These are phyloP conservation scores for Bufo gargarizans DNA, from an alignment of 2,113 vertebrate species.

Conservation along the genomic window DNA sequence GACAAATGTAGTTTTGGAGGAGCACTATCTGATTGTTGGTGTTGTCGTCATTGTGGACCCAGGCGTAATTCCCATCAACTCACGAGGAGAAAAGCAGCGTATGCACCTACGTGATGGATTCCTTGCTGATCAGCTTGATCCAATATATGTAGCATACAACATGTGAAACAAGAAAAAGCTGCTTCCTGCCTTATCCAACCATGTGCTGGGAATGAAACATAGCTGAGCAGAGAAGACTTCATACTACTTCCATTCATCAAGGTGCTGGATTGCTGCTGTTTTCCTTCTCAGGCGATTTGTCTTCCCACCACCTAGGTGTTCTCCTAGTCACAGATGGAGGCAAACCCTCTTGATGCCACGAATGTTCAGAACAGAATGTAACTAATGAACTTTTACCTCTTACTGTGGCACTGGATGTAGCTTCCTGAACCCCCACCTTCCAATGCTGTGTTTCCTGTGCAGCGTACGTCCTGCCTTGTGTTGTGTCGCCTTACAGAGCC, in stretches of 20 bases:
- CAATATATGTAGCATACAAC: constrained; percentile 97
- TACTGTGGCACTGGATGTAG: constrained; percentile 58
- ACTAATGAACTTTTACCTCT: constrained; percentile 39
- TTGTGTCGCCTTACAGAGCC: constrained; percentile 40
- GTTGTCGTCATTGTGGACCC: constrained; percentile 95
- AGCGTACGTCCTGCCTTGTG: constrained; percentile 36
- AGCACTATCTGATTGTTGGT: constrained; percentile 93
- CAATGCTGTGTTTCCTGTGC: constrained; percentile 26
- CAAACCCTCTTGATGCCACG: constrained; percentile 32
- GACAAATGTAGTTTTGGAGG: constrained; percentile 91
- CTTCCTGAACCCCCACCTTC: not conserved
- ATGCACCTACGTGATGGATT: constrained; percentile 97
- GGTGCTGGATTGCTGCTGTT: constrained; percentile 49
- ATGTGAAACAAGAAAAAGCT: constrained; percentile 75
- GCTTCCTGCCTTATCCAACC: constrained; percentile 40
- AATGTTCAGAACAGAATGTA: constrained; percentile 44
- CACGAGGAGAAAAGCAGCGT: constrained; percentile 93
- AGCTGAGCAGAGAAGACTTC: constrained; percentile 7
- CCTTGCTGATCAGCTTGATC: constrained; percentile 94
- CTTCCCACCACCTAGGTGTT: constrained; percentile 8
- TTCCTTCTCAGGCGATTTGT: constrained; percentile 32
- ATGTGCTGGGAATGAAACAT: not conserved
- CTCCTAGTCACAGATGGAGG: constrained; percentile 26
- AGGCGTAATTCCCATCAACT: constrained; percentile 95
- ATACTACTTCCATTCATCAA: constrained; percentile 35